Conservation (phyloP, 2,113 vertebrate species). For the Nothobranchius furzeri region DNA sequence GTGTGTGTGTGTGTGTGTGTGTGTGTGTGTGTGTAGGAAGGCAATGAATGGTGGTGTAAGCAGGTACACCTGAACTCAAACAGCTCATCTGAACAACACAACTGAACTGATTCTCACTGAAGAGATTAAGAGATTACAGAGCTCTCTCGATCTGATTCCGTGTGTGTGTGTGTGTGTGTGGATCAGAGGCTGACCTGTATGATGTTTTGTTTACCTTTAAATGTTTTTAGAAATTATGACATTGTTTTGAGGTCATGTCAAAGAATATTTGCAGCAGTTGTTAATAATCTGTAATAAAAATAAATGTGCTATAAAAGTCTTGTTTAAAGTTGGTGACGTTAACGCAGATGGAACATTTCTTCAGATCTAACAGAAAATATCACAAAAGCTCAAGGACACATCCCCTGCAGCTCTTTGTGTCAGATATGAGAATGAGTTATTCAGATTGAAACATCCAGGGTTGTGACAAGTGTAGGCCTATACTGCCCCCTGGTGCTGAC, state of each 20-base stretch:
- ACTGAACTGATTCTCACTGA: conserved; percentile 32
- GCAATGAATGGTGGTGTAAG: neutral
- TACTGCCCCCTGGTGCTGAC: conserved; percentile 49
- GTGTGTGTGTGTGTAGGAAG: no score
- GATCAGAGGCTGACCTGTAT: neutral
- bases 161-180: conserved; percentile 28
- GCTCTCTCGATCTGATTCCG: conserved; percentile 9
- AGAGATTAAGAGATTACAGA: conserved; percentile 67
- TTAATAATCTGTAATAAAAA: neutral
- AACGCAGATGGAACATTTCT: conserved; percentile 11
- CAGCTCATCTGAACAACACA: conserved; percentile 12
- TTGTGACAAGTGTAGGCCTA: conserved; percentile 2
- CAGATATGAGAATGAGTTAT: conserved; percentile 6
- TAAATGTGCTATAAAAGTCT: neutral
- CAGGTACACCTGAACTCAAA: conserved; percentile 13
- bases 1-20: no score
- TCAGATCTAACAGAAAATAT: conserved; percentile 6
- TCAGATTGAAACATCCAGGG: conserved; percentile 1
- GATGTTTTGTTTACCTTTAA: neutral
- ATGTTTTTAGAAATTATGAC: neutral
- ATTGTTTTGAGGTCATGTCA: no score
- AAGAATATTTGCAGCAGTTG: neutral
- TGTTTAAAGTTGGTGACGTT: conserved; percentile 1
- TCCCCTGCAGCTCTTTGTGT: conserved; percentile 12
- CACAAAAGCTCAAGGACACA: conserved; percentile 42